Base-by-base conservation (phyloP, 2,888 invertebrate species). In the Hydrotaea diabolus region DNA sequence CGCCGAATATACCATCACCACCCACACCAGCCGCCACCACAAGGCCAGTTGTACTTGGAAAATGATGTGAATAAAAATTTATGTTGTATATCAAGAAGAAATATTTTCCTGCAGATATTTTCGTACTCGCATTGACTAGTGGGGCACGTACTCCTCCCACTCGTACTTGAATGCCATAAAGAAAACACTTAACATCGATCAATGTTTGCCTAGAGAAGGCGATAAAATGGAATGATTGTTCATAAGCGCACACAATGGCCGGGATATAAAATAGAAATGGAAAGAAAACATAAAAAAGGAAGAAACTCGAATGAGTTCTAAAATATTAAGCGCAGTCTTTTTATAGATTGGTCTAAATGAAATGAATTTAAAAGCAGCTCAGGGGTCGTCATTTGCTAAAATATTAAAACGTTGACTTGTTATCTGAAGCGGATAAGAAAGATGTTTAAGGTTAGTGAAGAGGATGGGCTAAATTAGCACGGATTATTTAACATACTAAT, bases 141-240 rank as follows among this genome's bases (percentile, higher is more conserved):
- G 31, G 31, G 2, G 7, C 31, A 31, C 31, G 7, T 31, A 7
- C 31, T 31, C 31, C 7, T n/a, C n/a, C 31, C 31, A 31, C 31
- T 17, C 19, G n/a, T 2, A 4, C 53, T 31, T 13, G 31, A n/a
- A 62, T 39, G 39, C 36, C 26, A 69, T 49, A 23, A 49, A 71
- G 53, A 17, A 55, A 19, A 71, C 71, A 71, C 71, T 71, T 71
- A 72, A 72, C 72, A 72, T 72, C 55, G n/a, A 36, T 72, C 72
- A 72, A 53, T 69, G 69, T 69, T 57, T 57, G 55, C 55, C 55
- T 26, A 23, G 49, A 49, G 49, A 49, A 36, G 72, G 55, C 55
- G 55, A 72, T 72, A 53, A 72, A 55, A 72, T 11, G 23, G 31
- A 72, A 55, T 72, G 55, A 72, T 55, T 2, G 72, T 13, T 17